phyloP scores from a whole-genome alignment of 2,888 invertebrate genomes.

The Agrypnus murinus region DNA sequence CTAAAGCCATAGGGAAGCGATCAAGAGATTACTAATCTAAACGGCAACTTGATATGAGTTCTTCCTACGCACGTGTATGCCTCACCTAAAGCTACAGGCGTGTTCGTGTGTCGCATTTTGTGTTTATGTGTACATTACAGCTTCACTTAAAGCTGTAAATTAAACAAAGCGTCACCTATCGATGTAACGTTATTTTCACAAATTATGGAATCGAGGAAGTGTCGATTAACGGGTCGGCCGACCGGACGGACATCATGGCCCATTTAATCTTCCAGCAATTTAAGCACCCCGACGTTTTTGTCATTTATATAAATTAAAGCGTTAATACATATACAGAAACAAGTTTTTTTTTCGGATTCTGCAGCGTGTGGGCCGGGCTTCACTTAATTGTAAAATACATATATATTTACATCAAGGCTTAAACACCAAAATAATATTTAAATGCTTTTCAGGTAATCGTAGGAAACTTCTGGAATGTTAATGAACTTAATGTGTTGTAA shows the following conservation, averaged over 20 bases:
- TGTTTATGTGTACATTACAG: conserved; percentile 34
- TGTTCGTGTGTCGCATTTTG: conserved; percentile 58
- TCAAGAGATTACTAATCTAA: conserved; percentile 36
- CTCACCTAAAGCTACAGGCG: conserved; percentile 58
- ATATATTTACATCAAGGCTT: conserved; percentile 21
- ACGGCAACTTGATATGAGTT: conserved; percentile 54
- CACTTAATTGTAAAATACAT: conserved; percentile 18
- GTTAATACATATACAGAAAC: background rate
- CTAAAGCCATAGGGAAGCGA: conserved; percentile 38
- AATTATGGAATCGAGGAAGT: conserved; percentile 24
- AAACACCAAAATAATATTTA: conserved; percentile 21
- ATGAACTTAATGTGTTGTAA: conserved; percentile 24
- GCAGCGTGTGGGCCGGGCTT: conserved; percentile 1
- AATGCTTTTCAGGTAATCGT: conserved; percentile 18
- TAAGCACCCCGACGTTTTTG: conserved; percentile 5
- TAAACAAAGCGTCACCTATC: conserved; percentile 17
- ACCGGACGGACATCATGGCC: conserved; percentile 22
- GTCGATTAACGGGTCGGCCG: conserved; percentile 10
- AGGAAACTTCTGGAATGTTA: conserved; percentile 14
- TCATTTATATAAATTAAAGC: conserved; percentile 13
- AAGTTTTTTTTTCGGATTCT: conserved; percentile 9
- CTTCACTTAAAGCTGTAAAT: conserved; percentile 30
- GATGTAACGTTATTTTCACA: conserved; percentile 13
- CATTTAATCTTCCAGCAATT: conserved; percentile 15
- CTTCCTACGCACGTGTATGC: conserved; percentile 58